Conservation (phyloP, 2,113 vertebrate genomes). For the Brachypodius melanocephalos region DNA sequence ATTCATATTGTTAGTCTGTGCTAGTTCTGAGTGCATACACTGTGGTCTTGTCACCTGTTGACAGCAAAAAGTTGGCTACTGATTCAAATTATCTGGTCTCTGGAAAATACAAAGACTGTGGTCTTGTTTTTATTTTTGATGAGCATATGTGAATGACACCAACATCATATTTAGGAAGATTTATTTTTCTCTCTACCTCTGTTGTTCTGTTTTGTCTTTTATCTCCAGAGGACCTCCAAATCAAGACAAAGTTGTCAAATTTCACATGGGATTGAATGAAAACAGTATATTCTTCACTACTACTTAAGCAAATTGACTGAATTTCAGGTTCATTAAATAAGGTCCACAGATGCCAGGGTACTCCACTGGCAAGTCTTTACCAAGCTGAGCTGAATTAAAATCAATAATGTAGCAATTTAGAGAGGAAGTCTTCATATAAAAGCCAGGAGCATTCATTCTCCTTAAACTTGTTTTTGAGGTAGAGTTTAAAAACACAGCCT, state of each 20-base stretch:
- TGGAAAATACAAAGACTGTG: background rate
- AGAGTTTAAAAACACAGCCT: background rate
- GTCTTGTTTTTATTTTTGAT: background rate
- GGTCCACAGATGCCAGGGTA: background rate
- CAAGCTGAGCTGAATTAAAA: background rate
- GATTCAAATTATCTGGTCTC: background rate
- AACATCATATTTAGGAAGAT: background rate
- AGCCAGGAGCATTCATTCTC: background rate
- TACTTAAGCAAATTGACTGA: background rate
- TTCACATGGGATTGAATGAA: background rate
- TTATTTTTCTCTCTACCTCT: background rate
- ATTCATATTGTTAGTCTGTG: background rate
- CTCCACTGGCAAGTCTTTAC: background rate
- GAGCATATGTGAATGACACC: rapidly evolving
- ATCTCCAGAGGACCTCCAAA: background rate
- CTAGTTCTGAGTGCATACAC: rapidly evolving
- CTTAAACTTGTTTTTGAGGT: background rate
- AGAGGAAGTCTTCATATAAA: background rate
- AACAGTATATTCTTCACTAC: background rate
- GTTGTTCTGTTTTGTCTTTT: background rate
- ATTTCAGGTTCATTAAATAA: background rate
- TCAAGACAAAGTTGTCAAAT: background rate
- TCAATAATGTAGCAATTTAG: background rate
- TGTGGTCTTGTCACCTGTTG: background rate
- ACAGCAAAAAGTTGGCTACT: background rate